These are phyloP conservation scores for Vireo griseus DNA, from an alignment of 2,797 vertebrate species.

Conservation along the genomic window DNA sequence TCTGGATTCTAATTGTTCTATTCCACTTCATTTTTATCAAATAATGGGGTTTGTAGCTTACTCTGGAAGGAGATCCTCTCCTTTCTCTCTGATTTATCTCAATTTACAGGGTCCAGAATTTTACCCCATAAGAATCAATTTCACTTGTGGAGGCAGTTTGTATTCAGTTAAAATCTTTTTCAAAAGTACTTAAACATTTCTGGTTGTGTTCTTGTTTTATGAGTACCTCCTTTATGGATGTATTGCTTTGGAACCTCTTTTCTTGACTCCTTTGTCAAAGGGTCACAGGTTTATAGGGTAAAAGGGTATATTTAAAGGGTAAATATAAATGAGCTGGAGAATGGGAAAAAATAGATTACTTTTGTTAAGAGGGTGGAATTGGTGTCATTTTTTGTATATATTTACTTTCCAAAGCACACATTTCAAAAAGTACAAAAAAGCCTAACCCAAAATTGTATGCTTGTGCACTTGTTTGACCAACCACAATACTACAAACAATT, in stretches of 20 bases:
- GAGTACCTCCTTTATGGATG: neutral
- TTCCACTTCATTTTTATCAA: neutral
- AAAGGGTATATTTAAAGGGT: neutral
- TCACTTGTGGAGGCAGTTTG: neutral
- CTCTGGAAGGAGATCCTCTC: neutral
- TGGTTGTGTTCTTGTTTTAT: neutral
- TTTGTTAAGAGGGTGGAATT: neutral
- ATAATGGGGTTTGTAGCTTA: neutral
- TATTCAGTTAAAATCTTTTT: neutral
- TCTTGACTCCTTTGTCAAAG: neutral
- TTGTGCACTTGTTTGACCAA: neutral
- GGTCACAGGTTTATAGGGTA: neutral
- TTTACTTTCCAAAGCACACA: neutral
- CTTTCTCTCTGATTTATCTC: neutral
- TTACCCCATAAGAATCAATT: neutral
- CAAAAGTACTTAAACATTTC: neutral
- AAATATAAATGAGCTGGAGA: neutral
- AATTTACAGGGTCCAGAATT: neutral
- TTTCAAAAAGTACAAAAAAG: neutral
- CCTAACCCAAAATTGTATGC: neutral
- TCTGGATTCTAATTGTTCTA: neutral
- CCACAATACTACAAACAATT: neutral
- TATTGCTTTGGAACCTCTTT: neutral
- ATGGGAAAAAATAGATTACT: neutral
- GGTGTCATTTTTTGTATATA: neutral